A percentile compares a stretch with the other conserved stretches of the same genome.
Conservation (phyloP, 2,113 vertebrate species). For the Poecilia latipinna region DNA sequence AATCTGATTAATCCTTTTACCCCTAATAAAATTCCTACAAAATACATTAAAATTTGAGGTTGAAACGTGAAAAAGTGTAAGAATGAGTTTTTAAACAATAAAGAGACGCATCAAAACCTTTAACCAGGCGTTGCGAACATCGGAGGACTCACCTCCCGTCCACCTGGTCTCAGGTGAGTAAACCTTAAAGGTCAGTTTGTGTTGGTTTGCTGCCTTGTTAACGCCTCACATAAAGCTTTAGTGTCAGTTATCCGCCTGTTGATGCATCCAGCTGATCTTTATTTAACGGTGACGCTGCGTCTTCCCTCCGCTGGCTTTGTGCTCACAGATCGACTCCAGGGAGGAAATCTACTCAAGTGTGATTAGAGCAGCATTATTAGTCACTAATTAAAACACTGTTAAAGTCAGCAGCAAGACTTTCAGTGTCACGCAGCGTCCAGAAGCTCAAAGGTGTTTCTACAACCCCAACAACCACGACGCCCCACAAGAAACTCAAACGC, state of each 20-base stretch:
- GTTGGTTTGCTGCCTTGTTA: conserved; percentile 18
- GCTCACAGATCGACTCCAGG: conserved; percentile 39
- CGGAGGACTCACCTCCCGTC: neutral
- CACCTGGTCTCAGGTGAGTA: neutral
- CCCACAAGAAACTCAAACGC: neutral
- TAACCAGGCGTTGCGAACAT: neutral
- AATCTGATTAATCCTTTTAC: no score
- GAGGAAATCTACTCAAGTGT: conserved; percentile 52
- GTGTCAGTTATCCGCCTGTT: conserved; percentile 18
- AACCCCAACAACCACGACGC: neutral
- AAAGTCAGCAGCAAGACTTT: conserved; percentile 20
- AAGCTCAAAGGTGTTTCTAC: conserved; percentile 5
- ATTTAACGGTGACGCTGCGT: conserved; percentile 20
- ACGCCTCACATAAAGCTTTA: conserved; percentile 20
- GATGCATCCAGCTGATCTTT: conserved; percentile 6
- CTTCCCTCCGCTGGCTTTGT: conserved; percentile 8
- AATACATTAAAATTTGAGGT: no score
- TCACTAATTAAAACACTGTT: conserved; percentile 62
- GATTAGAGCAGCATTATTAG: conserved; percentile 59
- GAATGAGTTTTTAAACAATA: neutral
- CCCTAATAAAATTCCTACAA: no score
- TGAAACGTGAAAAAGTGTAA: neutral
- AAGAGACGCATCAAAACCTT: neutral
- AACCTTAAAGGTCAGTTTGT: conserved; percentile 1
- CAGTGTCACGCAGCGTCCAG: conserved; percentile 25